These are phyloP conservation scores for Lampropteryx suffumata DNA, from an alignment of 2,888 invertebrate genomes.

Conservation along the genomic window DNA sequence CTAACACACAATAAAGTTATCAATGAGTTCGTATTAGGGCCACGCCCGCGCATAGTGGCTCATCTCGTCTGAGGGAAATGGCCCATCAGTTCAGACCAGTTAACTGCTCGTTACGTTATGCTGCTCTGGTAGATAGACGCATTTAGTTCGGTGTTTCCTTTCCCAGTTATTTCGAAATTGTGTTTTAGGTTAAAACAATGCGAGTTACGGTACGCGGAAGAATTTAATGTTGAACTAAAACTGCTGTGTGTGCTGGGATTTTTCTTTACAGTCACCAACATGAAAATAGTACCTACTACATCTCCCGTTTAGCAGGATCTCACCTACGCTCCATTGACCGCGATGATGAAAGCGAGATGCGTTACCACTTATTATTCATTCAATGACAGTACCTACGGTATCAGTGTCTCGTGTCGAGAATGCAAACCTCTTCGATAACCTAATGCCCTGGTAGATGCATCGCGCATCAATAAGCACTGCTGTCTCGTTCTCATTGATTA, in stretches of 20 bases:
- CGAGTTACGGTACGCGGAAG: too few relatives aligned
- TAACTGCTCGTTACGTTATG: slow-evolving; percentile 25
- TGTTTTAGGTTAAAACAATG: too few relatives aligned
- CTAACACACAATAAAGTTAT: neutral
- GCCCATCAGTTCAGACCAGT: slow-evolving; percentile 32
- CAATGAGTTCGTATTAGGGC: slow-evolving; percentile 2
- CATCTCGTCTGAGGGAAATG: slow-evolving; percentile 35
- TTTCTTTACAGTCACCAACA: neutral
- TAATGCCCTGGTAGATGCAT: slow-evolving; percentile 44
- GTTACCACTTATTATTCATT: slow-evolving; percentile 18
- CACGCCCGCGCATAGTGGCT: slow-evolving; percentile 5
- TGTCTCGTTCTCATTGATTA: neutral
- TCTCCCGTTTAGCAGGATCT: slow-evolving; percentile 29
- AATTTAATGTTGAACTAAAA: too few relatives aligned
- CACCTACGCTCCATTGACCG: slow-evolving; percentile 39
- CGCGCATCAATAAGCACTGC: slow-evolving; percentile 27
- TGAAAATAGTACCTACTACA: slow-evolving; percentile 1
- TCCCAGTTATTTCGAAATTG: slow-evolving; percentile 3
- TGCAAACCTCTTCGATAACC: slow-evolving; percentile 44
- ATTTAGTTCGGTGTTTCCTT: slow-evolving; percentile 10
- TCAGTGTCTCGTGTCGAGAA: slow-evolving; percentile 23
- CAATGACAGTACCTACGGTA: slow-evolving; percentile 27
- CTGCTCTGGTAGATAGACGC: slow-evolving; percentile 20
- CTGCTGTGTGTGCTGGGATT: neutral
- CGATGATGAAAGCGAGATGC: slow-evolving; percentile 41